Conservation (phyloP, 2,888 invertebrate genomes). For the Noctua pronuba region DNA sequence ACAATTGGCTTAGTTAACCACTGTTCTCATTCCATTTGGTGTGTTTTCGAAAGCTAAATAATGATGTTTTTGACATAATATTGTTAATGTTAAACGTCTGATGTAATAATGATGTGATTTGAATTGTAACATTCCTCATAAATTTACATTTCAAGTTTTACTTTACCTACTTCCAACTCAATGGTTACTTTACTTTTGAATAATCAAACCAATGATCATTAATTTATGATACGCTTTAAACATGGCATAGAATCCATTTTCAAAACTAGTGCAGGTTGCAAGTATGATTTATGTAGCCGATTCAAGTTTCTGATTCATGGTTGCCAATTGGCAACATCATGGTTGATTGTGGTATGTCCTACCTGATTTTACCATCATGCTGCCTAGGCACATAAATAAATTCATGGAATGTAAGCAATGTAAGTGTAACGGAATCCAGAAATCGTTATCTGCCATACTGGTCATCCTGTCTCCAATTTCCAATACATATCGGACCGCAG, state of each 20-base stretch:
- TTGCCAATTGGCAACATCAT: slow-evolving; percentile 6
- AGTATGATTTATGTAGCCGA: background rate
- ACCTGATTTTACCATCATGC: slow-evolving; percentile 1
- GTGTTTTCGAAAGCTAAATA: slow-evolving; percentile 63
- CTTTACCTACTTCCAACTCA: background rate
- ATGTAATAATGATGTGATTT: slow-evolving; percentile 44
- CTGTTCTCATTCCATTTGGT: slow-evolving; percentile 73
- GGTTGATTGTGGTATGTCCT: background rate
- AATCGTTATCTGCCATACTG: slow-evolving; percentile 29
- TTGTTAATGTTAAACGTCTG: slow-evolving; percentile 38
- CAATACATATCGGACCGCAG: slow-evolving; percentile 54
- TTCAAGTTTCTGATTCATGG: background rate
- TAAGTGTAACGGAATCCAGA: slow-evolving; percentile 19
- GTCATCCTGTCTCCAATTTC: slow-evolving; percentile 43
- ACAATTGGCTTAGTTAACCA: slow-evolving; percentile 87
- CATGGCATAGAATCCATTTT: background rate
- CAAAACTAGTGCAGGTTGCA: background rate
- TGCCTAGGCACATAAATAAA: slow-evolving; percentile 10
- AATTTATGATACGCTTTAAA: background rate
- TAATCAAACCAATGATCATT: background rate
- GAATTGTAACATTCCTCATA: slow-evolving; percentile 15
- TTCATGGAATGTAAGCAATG: slow-evolving; percentile 19
- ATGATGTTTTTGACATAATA: slow-evolving; percentile 55
- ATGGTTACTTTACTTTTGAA: background rate
- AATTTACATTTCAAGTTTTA: slow-evolving; percentile 15